phyloP scores from a whole-genome alignment of 2,888 invertebrate species.

The Drosophila falleni region DNA sequence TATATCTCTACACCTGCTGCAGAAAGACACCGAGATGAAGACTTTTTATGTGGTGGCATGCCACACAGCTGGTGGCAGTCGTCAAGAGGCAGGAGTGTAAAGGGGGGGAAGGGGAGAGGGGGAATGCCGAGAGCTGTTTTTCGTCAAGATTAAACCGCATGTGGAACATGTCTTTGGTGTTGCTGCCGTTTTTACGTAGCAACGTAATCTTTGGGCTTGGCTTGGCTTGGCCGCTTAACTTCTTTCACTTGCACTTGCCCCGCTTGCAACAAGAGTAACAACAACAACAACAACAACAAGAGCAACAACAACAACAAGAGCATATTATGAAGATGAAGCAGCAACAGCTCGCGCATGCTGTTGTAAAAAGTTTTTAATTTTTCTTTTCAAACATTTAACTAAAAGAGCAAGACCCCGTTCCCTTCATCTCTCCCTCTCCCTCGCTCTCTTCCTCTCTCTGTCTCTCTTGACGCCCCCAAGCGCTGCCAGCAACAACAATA shows the following conservation, averaged over 20 bases:
- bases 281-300: constrained; percentile 10
- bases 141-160: constrained; percentile 60
- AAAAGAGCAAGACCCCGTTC: constrained; percentile 72
- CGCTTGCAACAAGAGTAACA: constrained; percentile 40
- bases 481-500: constrained; percentile 27
- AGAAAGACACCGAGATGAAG: not conserved
- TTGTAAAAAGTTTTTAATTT: constrained; percentile 81
- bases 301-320: constrained; percentile 11
- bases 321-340: constrained; percentile 27
- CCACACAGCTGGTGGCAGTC: constrained; percentile 23
- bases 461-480: constrained; percentile 20
- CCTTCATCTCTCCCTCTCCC: not conserved
- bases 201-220: constrained; percentile 63
- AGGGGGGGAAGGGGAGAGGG: not conserved
- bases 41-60: constrained; percentile 36
- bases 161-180: constrained; percentile 47
- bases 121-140: constrained; percentile 34
- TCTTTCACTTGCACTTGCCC: constrained; percentile 72
- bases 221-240: constrained; percentile 72
- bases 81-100: no score
- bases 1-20: constrained; percentile 2
- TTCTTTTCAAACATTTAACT: constrained; percentile 82
- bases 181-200: constrained; percentile 13
- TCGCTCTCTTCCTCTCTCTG: not conserved
- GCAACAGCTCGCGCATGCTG: constrained; percentile 66